Evolutionary conservation across 2,888 invertebrate genomes (phyloP).

Genomic region (Coelinius sp.): DNA sequence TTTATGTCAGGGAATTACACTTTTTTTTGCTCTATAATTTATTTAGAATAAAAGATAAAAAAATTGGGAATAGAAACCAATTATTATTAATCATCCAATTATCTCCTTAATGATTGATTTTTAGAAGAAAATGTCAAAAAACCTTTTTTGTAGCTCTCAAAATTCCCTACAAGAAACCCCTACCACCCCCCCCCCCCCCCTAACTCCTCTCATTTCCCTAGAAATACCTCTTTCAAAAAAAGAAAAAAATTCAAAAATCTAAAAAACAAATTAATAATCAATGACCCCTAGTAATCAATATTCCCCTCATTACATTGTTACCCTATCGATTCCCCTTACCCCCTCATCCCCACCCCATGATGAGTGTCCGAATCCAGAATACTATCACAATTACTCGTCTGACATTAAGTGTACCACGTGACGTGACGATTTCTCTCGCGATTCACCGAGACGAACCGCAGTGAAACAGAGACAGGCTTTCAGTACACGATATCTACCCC

Average conservation of each 20-base stretch:
- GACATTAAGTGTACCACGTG: conserved; percentile 18
- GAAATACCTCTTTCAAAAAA: not conserved
- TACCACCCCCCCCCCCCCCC: not conserved
- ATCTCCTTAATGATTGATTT: not conserved
- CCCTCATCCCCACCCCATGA: not conserved
- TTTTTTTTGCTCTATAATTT: not conserved
- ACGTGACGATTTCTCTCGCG: not conserved
- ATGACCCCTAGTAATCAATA: not conserved
- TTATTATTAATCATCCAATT: not conserved
- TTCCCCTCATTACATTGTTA: not conserved
- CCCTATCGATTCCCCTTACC: conserved; percentile 6
- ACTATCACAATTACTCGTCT: not conserved
- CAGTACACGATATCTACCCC: not conserved
- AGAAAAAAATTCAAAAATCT: not conserved
- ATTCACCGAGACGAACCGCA: conserved; percentile 7
- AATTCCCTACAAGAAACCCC: not conserved
- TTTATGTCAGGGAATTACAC: not conserved
- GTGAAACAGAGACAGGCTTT: not conserved
- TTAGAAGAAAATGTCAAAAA: not conserved
- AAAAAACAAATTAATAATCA: not conserved
- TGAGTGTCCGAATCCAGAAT: not conserved
- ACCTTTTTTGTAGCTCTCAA: not conserved
- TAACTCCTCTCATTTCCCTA: not conserved
- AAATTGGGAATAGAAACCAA: not conserved
- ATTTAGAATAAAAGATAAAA: not conserved